phyloP scores from a whole-genome alignment of 2,113 vertebrate genomes.

The Trogon melanurus region DNA sequence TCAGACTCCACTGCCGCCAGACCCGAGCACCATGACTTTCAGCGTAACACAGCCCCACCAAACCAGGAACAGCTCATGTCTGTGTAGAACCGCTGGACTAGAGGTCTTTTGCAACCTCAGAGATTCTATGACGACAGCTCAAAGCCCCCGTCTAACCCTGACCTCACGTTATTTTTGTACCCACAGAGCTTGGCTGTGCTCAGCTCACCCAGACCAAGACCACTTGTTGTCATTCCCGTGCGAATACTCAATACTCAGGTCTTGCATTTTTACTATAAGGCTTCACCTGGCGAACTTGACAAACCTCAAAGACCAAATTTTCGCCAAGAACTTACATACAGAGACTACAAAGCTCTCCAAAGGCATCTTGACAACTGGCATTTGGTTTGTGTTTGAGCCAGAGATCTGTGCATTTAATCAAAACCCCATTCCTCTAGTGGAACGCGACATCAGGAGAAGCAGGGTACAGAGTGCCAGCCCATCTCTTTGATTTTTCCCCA shows the following conservation, averaged over 20 bases:
- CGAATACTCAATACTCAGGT: rapidly evolving
- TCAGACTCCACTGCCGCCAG: background rate
- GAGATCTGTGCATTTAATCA: background rate
- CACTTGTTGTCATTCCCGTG: background rate
- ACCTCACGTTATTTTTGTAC: rapidly evolving
- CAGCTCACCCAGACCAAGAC: background rate
- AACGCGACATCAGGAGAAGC: background rate
- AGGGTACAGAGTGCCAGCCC: background rate
- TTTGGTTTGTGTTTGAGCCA: background rate
- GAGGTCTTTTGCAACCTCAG: no score
- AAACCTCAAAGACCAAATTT: background rate
- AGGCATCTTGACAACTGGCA: background rate
- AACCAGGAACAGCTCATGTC: background rate
- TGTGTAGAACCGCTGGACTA: no score
- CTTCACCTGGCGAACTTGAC: background rate
- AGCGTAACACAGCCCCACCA: background rate
- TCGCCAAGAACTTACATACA: background rate
- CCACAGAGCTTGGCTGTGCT: background rate
- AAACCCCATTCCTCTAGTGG: background rate
- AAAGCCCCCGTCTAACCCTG: rapidly evolving
- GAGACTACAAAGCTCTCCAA: background rate
- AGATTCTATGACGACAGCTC: background rate
- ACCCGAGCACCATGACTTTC: rapidly evolving
- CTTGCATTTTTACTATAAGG: background rate
- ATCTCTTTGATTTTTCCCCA: background rate